Evolutionary conservation across 1,140 invertebrate species (phyloP).

Genomic region (Parasteatoda tepidariorum): DNA sequence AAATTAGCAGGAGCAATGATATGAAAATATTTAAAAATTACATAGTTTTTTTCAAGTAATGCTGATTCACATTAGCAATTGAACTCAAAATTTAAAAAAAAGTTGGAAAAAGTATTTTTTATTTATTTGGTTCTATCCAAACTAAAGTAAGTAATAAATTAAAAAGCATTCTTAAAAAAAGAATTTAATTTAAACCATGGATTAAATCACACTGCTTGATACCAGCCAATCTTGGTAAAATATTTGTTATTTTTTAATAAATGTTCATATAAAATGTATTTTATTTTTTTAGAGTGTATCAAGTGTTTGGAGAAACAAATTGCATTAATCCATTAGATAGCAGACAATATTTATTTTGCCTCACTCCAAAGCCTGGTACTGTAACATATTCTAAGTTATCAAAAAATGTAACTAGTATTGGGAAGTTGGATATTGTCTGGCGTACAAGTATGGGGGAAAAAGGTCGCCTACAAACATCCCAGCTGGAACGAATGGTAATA

Average conservation of each 20-base stretch:
- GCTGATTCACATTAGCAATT: too few species aligned
- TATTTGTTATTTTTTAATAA: neutral
- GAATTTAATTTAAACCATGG: too few species aligned
- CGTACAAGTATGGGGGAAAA: conserved; percentile 94
- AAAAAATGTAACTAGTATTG: conserved; percentile 88
- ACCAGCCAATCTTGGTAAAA: too few species aligned
- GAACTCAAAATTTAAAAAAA: too few species aligned
- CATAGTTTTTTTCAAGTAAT: too few species aligned
- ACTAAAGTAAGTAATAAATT: too few species aligned
- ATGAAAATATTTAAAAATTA: too few species aligned
- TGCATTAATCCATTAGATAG: conserved; percentile 76
- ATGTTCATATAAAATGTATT: neutral
- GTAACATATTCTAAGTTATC: conserved; percentile 79
- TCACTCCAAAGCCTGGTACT: conserved; percentile 82
- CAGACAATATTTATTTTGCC: conserved; percentile 93
- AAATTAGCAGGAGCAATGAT: too few species aligned
- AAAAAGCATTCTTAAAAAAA: too few species aligned
- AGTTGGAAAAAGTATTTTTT: too few species aligned
- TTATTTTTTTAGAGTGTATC: conserved; percentile 66
- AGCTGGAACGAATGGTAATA: conserved; percentile 84
- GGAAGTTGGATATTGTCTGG: conserved; percentile 98
- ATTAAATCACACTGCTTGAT: too few species aligned
- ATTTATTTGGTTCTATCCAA: too few species aligned
- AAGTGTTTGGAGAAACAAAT: conserved; percentile 88
- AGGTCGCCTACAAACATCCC: conserved; percentile 94